Conservation (phyloP, 1,140 invertebrate species). For the Conus betulinus region DNA sequence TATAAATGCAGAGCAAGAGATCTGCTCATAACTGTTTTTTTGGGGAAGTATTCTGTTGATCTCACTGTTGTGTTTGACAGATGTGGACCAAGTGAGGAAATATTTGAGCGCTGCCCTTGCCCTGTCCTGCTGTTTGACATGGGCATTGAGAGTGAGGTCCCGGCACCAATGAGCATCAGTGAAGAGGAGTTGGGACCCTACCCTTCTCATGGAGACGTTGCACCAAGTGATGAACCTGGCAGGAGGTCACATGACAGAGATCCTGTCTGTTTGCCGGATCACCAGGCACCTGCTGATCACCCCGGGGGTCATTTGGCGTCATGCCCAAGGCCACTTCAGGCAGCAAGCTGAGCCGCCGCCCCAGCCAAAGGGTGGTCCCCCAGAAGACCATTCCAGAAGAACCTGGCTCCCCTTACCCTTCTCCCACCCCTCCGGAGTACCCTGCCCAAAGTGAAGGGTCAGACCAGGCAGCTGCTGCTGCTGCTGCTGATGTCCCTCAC, state of each 20-base stretch:
- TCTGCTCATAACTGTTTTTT: too few species aligned
- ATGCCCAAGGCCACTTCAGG: not conserved
- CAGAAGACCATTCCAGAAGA: slow-evolving; percentile 14
- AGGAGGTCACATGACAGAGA: not conserved
- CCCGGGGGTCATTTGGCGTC: not conserved
- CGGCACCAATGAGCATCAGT: too few species aligned
- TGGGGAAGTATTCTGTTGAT: not conserved
- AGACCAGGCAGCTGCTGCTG: not conserved
- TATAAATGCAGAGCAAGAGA: too few species aligned
- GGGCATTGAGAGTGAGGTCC: too few species aligned
- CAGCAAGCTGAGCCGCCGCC: not conserved
- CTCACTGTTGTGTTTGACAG: not conserved
- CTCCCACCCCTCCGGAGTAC: not conserved
- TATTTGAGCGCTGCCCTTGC: slow-evolving; percentile 25
- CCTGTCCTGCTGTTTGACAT: slow-evolving; percentile 24
- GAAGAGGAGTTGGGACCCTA: too few species aligned
- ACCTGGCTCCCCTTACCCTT: not conserved
- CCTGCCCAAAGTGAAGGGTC: not conserved
- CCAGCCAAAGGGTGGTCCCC: not conserved
- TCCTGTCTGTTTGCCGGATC: not conserved
- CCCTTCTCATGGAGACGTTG: not conserved
- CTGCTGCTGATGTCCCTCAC: too few species aligned
- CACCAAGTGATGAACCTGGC: not conserved
- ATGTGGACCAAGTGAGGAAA: slow-evolving; percentile 38
- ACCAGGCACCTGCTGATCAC: not conserved